phyloP scores from a whole-genome alignment of 2,113 vertebrate genomes.

The Trogon surrucura region DNA sequence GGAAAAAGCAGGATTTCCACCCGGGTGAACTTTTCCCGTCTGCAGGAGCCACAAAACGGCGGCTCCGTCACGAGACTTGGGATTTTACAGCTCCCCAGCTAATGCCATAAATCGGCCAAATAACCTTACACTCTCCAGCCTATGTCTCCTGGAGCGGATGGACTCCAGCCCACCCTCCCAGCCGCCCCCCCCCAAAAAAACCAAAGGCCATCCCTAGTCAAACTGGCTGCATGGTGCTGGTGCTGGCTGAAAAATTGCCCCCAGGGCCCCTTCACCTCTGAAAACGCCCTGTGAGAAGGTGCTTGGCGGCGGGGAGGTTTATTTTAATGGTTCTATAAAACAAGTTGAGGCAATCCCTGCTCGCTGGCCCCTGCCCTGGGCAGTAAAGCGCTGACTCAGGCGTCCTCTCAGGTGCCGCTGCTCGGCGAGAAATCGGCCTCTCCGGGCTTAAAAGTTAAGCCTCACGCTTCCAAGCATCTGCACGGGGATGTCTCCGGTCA shows the following conservation, averaged over 20 bases:
- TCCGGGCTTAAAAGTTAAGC: not conserved
- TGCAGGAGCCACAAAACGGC: not conserved
- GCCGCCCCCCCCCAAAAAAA: not conserved
- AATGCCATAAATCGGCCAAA: not conserved
- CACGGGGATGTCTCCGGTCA: not conserved
- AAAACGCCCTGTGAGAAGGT: not conserved
- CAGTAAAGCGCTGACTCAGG: slow-evolving; percentile 29
- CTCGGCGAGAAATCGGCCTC: not conserved
- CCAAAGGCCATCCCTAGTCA: not conserved
- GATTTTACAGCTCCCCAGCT: slow-evolving; percentile 13
- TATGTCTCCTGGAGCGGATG: not conserved
- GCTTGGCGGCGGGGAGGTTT: not conserved
- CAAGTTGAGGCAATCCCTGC: not conserved
- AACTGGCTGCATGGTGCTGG: accelerated
- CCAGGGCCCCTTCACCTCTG: not conserved
- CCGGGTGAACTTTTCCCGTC: not conserved
- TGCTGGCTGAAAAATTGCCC: not conserved
- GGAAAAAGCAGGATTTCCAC: not conserved
- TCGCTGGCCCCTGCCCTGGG: not conserved
- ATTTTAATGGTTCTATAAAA: not conserved
- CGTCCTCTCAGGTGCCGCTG: not conserved
- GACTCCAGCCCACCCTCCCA: not conserved
- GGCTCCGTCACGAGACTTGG: not conserved
- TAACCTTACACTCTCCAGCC: not conserved
- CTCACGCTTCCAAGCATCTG: not conserved